Percentiles rank a stretch among this genome's conserved stretches.
Conservation (phyloP, 2,888 invertebrate species). For the Macropis europaea region DNA sequence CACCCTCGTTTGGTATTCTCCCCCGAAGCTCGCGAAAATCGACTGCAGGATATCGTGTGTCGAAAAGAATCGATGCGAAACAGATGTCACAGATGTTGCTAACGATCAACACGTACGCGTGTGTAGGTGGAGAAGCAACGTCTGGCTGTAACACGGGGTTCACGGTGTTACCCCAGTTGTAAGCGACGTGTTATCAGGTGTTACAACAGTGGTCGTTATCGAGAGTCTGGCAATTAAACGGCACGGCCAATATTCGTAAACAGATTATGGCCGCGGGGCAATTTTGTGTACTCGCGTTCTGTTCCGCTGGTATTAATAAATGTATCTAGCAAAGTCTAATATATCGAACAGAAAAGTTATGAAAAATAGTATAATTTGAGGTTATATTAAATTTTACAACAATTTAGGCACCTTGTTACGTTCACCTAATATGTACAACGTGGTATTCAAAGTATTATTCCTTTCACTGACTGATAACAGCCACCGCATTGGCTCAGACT, state of each 20-base stretch:
- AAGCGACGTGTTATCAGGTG: constrained; percentile 52
- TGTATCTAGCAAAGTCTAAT: no score
- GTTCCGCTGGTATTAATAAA: constrained; percentile 30
- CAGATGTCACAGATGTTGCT: constrained; percentile 5
- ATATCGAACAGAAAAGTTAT: no score
- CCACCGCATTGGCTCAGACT: no score
- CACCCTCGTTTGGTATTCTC: no score
- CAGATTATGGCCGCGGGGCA: constrained; percentile 46
- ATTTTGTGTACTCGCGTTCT: constrained; percentile 1
- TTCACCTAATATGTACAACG: no score
- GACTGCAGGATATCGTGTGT: no score
- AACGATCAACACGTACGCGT: not conserved
- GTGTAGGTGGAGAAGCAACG: not conserved
- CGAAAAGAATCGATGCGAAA: not conserved
- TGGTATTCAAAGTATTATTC: no score
- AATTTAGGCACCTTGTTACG: no score
- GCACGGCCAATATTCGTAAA: constrained; percentile 43
- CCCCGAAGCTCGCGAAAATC: no score
- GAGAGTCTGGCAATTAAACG: constrained; percentile 41
- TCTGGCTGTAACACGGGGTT: not conserved
- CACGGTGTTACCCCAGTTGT: not conserved
- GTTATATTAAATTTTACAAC: no score
- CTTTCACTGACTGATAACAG: no score
- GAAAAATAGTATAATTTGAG: no score
- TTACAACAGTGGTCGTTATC: constrained; percentile 46